Evolutionary conservation across 2,797 vertebrate genomes (phyloP).

Genomic region (Dipus sagitta): DNA sequence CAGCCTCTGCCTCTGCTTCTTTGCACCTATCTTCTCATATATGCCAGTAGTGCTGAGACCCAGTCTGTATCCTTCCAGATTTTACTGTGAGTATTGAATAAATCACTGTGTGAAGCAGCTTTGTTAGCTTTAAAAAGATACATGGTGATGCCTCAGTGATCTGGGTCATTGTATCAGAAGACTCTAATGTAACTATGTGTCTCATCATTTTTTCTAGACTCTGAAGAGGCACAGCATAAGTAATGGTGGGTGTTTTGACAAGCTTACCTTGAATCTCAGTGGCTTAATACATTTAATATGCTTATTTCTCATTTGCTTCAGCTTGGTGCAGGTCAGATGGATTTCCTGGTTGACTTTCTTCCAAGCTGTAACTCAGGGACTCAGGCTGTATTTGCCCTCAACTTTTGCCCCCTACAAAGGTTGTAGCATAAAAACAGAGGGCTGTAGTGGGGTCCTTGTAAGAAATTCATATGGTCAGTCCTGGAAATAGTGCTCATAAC

Average conservation of each 20-base stretch:
- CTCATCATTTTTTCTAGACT: neutral
- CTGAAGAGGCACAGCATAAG: neutral
- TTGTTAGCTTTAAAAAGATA: neutral
- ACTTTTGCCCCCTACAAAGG: neutral
- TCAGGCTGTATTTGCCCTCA: neutral
- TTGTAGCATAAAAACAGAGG: neutral
- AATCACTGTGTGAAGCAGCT: neutral
- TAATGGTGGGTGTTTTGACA: neutral
- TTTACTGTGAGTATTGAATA: neutral
- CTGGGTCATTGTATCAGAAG: neutral
- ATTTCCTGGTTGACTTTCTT: neutral
- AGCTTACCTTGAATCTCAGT: neutral
- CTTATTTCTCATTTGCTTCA: neutral
- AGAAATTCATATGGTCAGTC: neutral
- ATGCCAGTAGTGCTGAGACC: neutral
- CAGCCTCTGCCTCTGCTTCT: no score
- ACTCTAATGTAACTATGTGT: neutral
- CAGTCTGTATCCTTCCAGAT: neutral
- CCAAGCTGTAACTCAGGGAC: neutral
- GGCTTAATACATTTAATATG: neutral
- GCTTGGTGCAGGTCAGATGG: neutral
- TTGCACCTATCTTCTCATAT: no score
- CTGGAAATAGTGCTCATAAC: neutral
- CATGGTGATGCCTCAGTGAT: neutral
- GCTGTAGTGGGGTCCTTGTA: neutral